Evolutionary conservation across 2,797 vertebrate species (phyloP).

Genomic region (Chromobotia macracanthus): DNA sequence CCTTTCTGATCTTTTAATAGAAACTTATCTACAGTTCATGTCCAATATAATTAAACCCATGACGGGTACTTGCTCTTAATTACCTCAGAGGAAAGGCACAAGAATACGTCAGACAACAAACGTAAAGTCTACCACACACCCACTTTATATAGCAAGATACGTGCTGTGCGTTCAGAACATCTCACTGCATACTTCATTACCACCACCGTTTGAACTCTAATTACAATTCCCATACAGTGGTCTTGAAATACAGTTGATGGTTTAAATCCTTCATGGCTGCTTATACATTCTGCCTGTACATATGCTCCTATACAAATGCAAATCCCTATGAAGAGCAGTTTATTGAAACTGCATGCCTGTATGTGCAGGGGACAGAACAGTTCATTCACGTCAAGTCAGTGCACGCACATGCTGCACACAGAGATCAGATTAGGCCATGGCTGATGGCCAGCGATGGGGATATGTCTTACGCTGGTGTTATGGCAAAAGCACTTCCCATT

Average conservation of each 20-base stretch:
- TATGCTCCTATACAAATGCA: slow-evolving; percentile 27
- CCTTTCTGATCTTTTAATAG: too few species aligned
- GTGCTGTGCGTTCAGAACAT: background rate
- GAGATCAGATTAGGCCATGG: slow-evolving; percentile 31
- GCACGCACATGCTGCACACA: slow-evolving; percentile 20
- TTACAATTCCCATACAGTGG: background rate
- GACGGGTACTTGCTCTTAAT: background rate
- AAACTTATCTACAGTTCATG: too few species aligned
- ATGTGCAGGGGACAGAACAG: slow-evolving; percentile 13
- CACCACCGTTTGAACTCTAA: slow-evolving; percentile 38
- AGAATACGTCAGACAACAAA: background rate
- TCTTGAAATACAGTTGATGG: slow-evolving; percentile 7
- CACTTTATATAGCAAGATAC: background rate
- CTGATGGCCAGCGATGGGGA: slow-evolving; percentile 32
- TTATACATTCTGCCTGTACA: slow-evolving; percentile 9
- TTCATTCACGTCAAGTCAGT: background rate
- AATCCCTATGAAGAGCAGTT: slow-evolving; percentile 29
- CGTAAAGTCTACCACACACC: slow-evolving; percentile 16
- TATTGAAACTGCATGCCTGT: slow-evolving; percentile 11
- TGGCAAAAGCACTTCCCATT: slow-evolving; percentile 21
- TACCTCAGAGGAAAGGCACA: slow-evolving; percentile 4
- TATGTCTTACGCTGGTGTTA: slow-evolving; percentile 6
- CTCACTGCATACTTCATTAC: slow-evolving; percentile 29
- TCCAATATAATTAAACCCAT: too few species aligned
- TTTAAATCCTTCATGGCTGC: slow-evolving; percentile 9